Base-by-base conservation (phyloP, 2,888 invertebrate species). In the Epirrita christyi region DNA sequence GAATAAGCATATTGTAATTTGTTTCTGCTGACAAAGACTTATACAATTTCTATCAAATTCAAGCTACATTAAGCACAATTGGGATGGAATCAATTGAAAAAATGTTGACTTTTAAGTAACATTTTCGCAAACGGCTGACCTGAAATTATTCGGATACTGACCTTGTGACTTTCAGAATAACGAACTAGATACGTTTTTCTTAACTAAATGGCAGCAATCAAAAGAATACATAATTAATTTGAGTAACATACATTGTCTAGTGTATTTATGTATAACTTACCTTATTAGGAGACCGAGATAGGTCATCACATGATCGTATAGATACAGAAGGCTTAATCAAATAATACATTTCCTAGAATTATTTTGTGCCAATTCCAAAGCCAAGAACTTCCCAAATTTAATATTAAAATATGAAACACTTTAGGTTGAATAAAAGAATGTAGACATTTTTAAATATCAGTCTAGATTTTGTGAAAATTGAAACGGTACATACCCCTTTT, bases 61-160 rank as follows among this genome's bases (percentile, higher is more conserved):
- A 55, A 51, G 55, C 28, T 59, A 59, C 47, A 59, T 59, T 47
- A 43, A 48, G 38, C 59, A 38, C 50, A 49, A 45, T 45, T 58
- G 36, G 36, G 36, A 34, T 45, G 32, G 41, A 59, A 28, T 42
- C 55, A 59, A 51, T 51, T 44, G 38, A 55, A 51, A 50, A 42
- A 32, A 37, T 27, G 11, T 38, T 14, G 15, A 44, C 13, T 38
- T 27, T 44, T 27, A 54, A 43, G 40, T 28, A 14, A 38, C 46
- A 51, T 59, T 51, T 51, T 51, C 40, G 21, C 37, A 28, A 51
- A 51, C 27, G 38, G 38, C 40, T 34, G 38, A n/a, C 3, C 11
- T 7, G 32, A 50, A 51, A 47, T 59, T 50, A 51, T 51, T 43
- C 41, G 55, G 55, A 51, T 55, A 40, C 32, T 55, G 34, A 3